Conservation (phyloP, 2,797 vertebrate genomes). For the Enteromius thamalakanensis region DNA sequence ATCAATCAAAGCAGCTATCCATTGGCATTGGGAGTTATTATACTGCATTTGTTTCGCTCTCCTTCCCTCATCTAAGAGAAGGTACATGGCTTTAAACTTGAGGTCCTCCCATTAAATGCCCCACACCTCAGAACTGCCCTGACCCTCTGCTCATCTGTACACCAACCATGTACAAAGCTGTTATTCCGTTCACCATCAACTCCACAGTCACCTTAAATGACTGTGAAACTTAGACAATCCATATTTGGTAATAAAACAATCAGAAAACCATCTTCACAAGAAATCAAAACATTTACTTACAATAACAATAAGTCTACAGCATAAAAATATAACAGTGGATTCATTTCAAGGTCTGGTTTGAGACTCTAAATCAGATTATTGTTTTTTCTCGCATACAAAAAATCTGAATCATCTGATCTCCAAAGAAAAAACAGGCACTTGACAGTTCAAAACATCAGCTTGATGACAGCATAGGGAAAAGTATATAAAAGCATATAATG, state of each 20-base stretch:
- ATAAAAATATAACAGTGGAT: background rate
- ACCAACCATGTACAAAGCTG: background rate
- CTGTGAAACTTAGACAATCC: background rate
- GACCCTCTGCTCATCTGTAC: conserved; percentile 13
- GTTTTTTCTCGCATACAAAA: no score
- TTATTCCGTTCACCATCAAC: background rate
- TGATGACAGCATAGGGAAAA: background rate
- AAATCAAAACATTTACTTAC: conserved; percentile 1
- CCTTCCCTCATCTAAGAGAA: conserved; percentile 28
- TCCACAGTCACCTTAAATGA: background rate
- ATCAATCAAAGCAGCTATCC: conserved; percentile 51
- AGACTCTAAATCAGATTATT: background rate
- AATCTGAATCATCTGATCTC: background rate
- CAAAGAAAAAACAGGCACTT: background rate
- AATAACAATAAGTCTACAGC: background rate
- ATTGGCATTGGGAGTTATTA: conserved; percentile 36
- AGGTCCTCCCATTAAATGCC: background rate
- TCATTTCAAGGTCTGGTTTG: background rate
- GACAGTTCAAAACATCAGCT: background rate
- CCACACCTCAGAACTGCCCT: background rate
- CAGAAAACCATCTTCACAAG: background rate
- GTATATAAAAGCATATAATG: background rate
- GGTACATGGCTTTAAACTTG: conserved; percentile 17
- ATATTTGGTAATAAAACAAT: background rate
- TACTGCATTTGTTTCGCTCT: conserved; percentile 6